A percentile compares a stretch with the other conserved stretches of the same genome.
phyloP scores from a whole-genome alignment of 2,113 vertebrate species.

The Nesospiza acunhae region DNA sequence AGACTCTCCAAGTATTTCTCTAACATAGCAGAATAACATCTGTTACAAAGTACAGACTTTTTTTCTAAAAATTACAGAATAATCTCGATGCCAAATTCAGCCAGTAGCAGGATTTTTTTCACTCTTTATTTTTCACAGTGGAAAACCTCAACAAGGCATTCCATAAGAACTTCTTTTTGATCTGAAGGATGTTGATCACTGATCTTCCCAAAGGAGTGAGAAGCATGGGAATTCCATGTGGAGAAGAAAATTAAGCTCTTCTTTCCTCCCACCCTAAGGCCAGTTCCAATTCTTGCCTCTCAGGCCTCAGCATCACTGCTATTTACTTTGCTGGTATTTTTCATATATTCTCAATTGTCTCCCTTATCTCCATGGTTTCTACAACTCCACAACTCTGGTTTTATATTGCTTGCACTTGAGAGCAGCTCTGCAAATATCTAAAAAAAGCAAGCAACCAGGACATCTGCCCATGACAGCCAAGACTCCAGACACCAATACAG shows the following conservation, averaged over 20 bases:
- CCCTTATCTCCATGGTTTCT: neutral
- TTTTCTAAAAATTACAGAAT: neutral
- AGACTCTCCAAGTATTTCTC: neutral
- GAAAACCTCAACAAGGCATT: neutral
- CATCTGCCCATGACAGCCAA: neutral
- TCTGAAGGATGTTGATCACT: neutral
- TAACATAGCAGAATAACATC: neutral
- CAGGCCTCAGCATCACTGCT: neutral
- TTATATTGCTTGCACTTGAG: neutral
- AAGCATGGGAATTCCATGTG: neutral
- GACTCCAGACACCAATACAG: neutral
- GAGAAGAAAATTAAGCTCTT: neutral
- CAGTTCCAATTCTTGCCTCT: neutral
- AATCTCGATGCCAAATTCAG: neutral
- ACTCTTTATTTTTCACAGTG: neutral
- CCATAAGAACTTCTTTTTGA: neutral
- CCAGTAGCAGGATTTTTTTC: neutral
- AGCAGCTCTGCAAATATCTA: neutral
- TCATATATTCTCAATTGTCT: neutral
- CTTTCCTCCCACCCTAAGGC: neutral
- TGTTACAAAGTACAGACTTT: neutral
- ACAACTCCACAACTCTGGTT: neutral
- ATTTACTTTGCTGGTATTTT: neutral
- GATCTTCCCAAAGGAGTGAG: neutral
- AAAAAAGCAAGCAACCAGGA: neutral